Evolutionary conservation across 1,140 invertebrate genomes (phyloP).

Genomic region (Cotesia vestalis): DNA sequence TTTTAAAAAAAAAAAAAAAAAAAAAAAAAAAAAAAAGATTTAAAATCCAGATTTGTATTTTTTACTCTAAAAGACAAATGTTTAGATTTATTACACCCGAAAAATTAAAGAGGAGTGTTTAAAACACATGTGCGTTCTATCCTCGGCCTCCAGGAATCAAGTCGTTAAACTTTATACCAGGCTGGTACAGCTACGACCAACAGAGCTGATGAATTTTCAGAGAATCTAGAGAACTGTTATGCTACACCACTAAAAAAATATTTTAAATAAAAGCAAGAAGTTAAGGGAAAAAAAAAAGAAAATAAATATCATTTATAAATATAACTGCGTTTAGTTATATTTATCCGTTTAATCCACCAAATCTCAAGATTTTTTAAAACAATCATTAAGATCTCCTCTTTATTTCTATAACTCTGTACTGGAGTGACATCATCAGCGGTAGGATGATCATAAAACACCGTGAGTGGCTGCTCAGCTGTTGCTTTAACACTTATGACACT

Average conservation of each 20-base stretch:
- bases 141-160: constrained; percentile 8
- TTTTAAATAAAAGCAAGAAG: background rate
- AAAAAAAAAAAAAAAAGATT: constrained; percentile 13
- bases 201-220: background rate
- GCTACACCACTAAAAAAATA: constrained; percentile 8
- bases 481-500: constrained; percentile 1
- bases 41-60: constrained; percentile 30
- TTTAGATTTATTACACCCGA: constrained; percentile 39
- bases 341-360: background rate
- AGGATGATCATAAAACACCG: constrained; percentile 21
- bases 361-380: background rate
- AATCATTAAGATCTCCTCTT: constrained; percentile 5
- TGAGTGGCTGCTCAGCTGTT: constrained; percentile 10
- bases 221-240: constrained; percentile 1
- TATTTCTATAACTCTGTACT: background rate
- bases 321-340: background rate
- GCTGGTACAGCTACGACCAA: background rate
- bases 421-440: constrained; percentile 15
- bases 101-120: constrained; percentile 32
- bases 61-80: constrained; percentile 38
- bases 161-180: constrained; percentile 20
- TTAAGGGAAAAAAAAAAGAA: background rate
- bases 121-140: constrained; percentile 41
- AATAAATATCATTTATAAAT: background rate
- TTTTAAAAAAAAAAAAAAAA: too few species aligned